Evolutionary conservation across 1,140 invertebrate genomes (phyloP).

Genomic region (Cherax destructor): DNA sequence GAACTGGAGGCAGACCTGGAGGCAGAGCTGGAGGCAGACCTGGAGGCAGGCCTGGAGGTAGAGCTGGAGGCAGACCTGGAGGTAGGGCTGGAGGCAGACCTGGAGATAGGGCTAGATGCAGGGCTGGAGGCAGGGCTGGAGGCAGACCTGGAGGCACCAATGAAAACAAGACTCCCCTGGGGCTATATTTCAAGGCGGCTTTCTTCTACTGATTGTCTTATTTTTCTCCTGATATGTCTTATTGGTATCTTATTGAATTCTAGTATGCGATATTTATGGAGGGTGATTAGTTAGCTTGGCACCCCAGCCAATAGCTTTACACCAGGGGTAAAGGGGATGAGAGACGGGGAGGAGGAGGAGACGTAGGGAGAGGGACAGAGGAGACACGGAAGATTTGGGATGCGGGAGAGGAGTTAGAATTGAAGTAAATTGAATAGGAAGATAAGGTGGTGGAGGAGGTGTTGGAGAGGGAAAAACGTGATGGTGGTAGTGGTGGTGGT

Average conservation of each 20-base stretch:
- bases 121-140: no score
- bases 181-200: constrained; percentile 35
- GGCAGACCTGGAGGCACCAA: neutral
- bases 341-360: neutral
- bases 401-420: neutral
- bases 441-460: neutral
- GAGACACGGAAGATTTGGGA: neutral
- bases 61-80: no score
- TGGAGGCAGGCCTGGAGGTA: no score
- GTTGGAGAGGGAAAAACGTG: neutral
- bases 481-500: neutral
- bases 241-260: constrained; percentile 55
- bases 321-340: neutral
- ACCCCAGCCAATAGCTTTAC: constrained; percentile 27
- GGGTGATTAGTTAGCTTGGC: constrained; percentile 44
- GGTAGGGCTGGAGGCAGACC: no score
- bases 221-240: constrained; percentile 49
- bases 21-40: no score
- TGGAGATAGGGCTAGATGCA: no score
- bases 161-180: constrained; percentile 25
- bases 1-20: no score
- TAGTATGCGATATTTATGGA: constrained; percentile 45
- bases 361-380: neutral
- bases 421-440: neutral
- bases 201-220: constrained; percentile 50